phyloP scores from a whole-genome alignment of 53 echinoderm and acorn worm species.

The Luidia sarsii region DNA sequence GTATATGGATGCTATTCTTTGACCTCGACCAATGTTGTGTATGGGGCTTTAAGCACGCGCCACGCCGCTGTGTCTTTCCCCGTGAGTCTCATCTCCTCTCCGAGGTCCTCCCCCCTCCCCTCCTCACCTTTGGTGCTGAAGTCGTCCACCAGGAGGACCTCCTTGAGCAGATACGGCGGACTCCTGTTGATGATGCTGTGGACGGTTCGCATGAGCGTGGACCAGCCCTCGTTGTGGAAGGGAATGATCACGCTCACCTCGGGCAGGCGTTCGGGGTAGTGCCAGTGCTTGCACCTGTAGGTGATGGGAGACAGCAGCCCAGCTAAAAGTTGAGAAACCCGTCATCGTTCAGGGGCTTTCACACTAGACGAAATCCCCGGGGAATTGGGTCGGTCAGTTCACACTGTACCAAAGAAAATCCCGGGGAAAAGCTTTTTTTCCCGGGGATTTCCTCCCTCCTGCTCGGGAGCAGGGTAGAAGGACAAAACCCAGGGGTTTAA shows the following conservation, averaged over 20 bases:
- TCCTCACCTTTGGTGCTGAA: constrained; percentile 55
- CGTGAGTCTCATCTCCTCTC: too few relatives aligned
- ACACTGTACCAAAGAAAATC: too few relatives aligned
- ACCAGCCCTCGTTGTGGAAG: constrained; percentile 66
- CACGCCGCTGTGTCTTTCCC: too few relatives aligned
- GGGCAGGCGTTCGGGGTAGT: constrained; percentile 45
- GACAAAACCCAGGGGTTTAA: too few relatives aligned
- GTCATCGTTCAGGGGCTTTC: not conserved
- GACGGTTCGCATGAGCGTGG: constrained; percentile 54
- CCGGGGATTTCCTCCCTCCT: too few relatives aligned
- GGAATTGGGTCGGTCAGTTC: not conserved
- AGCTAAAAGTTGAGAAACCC: not conserved
- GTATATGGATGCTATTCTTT: too few relatives aligned
- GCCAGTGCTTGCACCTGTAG: constrained; percentile 57
- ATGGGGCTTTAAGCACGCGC: too few relatives aligned
- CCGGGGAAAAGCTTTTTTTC: too few relatives aligned
- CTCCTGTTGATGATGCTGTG: constrained; percentile 59
- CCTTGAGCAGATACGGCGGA: constrained; percentile 44
- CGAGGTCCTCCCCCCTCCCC: too few relatives aligned
- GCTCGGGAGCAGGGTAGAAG: too few relatives aligned
- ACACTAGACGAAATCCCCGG: too few relatives aligned
- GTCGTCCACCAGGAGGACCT: constrained; percentile 58
- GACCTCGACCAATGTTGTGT: too few relatives aligned
- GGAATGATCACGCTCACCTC: constrained; percentile 19
- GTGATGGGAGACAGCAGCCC: not conserved